phyloP scores from a whole-genome alignment of 2,888 invertebrate species.

The Adela reaumurella region DNA sequence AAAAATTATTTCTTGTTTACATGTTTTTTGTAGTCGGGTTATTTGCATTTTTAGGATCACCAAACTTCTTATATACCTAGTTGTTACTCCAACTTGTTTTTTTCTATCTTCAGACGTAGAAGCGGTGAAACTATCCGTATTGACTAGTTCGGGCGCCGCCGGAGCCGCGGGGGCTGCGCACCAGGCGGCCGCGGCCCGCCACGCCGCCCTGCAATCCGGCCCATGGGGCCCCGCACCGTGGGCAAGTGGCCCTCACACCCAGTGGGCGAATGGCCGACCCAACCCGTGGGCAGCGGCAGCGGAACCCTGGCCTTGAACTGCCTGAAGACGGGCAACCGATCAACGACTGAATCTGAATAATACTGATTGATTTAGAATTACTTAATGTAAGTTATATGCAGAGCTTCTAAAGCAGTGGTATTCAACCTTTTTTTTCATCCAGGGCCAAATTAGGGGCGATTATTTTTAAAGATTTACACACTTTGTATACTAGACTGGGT shows the following conservation, averaged over 20 bases:
- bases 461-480: too few relatives aligned
- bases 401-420: too few relatives aligned
- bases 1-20: too few relatives aligned
- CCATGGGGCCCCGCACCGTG: conserved; percentile 24
- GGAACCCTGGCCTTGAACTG: conserved; percentile 22
- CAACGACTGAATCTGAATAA: background rate
- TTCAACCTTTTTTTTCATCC: too few relatives aligned
- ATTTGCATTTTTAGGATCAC: too few relatives aligned
- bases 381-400: too few relatives aligned
- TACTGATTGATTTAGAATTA: background rate
- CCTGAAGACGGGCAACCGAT: too few relatives aligned
- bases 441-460: too few relatives aligned
- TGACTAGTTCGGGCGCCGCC: conserved; percentile 56
- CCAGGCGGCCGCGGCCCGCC: conserved; percentile 58
- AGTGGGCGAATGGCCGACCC: conserved; percentile 22
- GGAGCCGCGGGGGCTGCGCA: conserved; percentile 54
- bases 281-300: conserved; percentile 24
- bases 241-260: conserved; percentile 17
- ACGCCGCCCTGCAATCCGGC: conserved; percentile 43
- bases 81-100: too few relatives aligned
- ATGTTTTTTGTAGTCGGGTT: too few relatives aligned
- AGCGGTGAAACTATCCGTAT: conserved; percentile 57
- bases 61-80: too few relatives aligned
- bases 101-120: conserved; percentile 59
- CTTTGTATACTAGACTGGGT: too few relatives aligned